Percentiles rank a stretch among this genome's conserved stretches.
Conservation (phyloP, 2,113 vertebrate genomes). For the Anas platyrhynchos region DNA sequence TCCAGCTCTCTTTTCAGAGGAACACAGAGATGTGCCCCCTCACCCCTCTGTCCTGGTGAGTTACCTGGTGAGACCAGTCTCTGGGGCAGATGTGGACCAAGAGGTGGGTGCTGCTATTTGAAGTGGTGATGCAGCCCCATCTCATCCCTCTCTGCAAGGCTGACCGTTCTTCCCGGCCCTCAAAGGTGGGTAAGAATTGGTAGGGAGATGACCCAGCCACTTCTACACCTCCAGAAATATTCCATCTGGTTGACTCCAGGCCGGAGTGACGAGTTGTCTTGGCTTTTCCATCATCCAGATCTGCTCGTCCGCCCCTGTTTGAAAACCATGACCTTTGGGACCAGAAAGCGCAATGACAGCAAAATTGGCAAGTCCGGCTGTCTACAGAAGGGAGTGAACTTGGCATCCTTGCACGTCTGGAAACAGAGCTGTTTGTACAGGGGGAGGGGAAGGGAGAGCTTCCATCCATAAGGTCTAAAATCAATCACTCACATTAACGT, state of each 20-base stretch:
- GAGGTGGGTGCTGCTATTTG: neutral
- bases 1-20: neutral
- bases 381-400: conserved; percentile 18
- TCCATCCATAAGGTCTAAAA: neutral
- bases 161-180: neutral
- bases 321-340: neutral
- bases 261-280: neutral
- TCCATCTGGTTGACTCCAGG: neutral
- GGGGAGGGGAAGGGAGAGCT: neutral
- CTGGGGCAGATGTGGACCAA: neutral
- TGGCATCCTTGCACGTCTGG: neutral
- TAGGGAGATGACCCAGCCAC: neutral
- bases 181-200: neutral
- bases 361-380: neutral
- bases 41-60: neutral
- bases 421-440: conserved; percentile 12
- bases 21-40: neutral
- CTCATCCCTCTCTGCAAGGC: neutral
- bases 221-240: neutral
- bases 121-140: neutral
- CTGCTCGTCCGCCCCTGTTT: neutral
- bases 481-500: neutral
- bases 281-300: neutral
- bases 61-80: neutral
- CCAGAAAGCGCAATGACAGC: neutral